Conservation (phyloP, 2,797 vertebrate genomes). For the Florisuga fusca region DNA sequence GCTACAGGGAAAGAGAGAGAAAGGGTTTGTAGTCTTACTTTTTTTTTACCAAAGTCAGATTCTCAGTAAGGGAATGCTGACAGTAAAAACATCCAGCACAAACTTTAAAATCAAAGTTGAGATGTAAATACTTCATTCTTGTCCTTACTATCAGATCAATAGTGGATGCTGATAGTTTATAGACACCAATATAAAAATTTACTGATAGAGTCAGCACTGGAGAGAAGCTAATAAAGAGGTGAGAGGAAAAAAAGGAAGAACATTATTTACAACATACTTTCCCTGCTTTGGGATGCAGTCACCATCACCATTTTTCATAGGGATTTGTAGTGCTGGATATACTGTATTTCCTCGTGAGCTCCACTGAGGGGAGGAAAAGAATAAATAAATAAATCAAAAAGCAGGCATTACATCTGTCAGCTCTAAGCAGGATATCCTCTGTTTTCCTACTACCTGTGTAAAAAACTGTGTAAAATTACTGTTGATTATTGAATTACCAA, state of each 20-base stretch:
- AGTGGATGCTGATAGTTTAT: conserved; percentile 10
- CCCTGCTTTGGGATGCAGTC: neutral
- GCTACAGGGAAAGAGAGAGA: neutral
- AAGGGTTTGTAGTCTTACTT: neutral
- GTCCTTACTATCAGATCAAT: neutral
- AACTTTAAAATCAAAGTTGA: neutral
- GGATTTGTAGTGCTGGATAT: conserved; percentile 36
- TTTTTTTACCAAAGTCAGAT: neutral
- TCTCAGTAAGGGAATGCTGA: neutral
- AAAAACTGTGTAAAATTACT: neutral
- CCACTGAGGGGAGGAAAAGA: neutral
- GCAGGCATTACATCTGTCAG: neutral
- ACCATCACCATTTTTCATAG: neutral
- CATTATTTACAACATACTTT: conserved; percentile 24
- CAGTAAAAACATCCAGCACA: neutral
- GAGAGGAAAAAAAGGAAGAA: neutral
- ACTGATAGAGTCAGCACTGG: neutral
- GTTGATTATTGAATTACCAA: neutral
- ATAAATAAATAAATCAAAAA: neutral
- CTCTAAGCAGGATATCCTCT: neutral
- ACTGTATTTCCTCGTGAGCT: neutral
- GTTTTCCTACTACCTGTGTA: neutral
- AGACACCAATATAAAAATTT: neutral
- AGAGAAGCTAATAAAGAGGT: conserved; percentile 12
- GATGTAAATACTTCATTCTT: conserved; percentile 19